Base-by-base conservation (phyloP, 2,888 invertebrate genomes). In the Phaonia tiefii region DNA sequence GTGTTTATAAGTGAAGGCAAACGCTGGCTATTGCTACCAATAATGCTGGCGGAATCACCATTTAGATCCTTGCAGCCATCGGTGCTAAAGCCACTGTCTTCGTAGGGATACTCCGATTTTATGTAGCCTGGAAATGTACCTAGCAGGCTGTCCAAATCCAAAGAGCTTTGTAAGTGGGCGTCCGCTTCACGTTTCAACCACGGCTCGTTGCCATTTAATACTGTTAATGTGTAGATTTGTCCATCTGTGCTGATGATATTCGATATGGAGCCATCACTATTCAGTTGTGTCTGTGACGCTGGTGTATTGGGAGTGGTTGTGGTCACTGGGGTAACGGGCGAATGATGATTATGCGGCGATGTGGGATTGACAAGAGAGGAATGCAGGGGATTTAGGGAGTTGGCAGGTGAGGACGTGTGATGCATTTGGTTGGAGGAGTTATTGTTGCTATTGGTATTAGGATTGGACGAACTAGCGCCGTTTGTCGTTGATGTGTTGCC, bases 71-170 rank as follows among this genome's bases (percentile, higher is more conserved):
- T 91, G 85, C 87, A 93, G 85, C 87, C 89, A 46, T 89, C 89
- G 75, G 95, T 94, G 79, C 94, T 93, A 86, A 95, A 95, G 69
- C 95, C 95, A 84, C 94, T 94, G 86, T 96, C 96, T 86, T 96
- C 96, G 85, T 95, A 95, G 20, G 93, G 93, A 89, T 95, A 95
- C 90, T 95, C 95, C 42, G 94, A 94, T 91, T 95, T 95, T 76
- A 95, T 94, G 80, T 93, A 93, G 4, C 92, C 91, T 0, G 94
- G 94, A 87, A 94, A 94, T 85, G 93, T 95, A 87, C 94, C 95
- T 84, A 96, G 92, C 86, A 96, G 94, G 67, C 96, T 95, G 89
- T 96, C 96, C 85, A 96, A 93, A 89, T 96, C 96, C 85, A 96
- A 83, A 91, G 94, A 83, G 88, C 90, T 86, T 89, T 92, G 86